Evolutionary conservation across 1,140 invertebrate genomes (phyloP), one percentile per base, ranked within the genome.

Genomic region (Pseudomyrmex sp.): DNA sequence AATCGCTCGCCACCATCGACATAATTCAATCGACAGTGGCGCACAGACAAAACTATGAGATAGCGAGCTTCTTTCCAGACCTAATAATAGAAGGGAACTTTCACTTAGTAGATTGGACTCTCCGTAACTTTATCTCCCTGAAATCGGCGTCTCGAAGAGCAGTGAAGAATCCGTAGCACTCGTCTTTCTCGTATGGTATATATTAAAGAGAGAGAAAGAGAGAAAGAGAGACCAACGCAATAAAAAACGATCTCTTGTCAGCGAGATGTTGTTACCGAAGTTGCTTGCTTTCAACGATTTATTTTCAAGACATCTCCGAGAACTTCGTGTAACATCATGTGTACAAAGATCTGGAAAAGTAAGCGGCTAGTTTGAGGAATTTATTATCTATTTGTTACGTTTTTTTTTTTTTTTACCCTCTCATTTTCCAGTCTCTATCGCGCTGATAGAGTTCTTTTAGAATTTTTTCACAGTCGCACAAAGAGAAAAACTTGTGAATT

Each of bases 91-190:
- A 46, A 84, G 73, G 58, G 80, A 73, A 86, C 84, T 90, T 90
- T 90, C 89, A 90, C 89, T 90, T 90, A 90, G 89, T 59, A 90
- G 79, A 90, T 90, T 90, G 89, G 89, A 89, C 89, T 83, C 69
- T 59, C 4, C 26, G 18, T 82, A 84, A 80, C 56, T 85, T 46
- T 48, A 18, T 70, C 66, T 72, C 59, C 66, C 86, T 75, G 80
- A 85, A 88, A 80, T 69, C 68, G 68, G 61, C 75, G 68, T 82
- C 58, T 50, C 58, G 58, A 35, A 7, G 46, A 56, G 79, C 46
- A 48, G 7, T 15, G 59, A 20, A 3, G 66, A 62, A 87, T 75
- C 73, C 75, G 50, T 69, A 10, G 44, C 62, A 58, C 59, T 74
- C 68, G 62, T 52, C 59, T 50, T 54, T 54, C 20, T 35, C 12